Percentiles rank a stretch among this genome's conserved stretches.
phyloP scores from a whole-genome alignment of 2,113 vertebrate species.

The Guaruba guarouba region DNA sequence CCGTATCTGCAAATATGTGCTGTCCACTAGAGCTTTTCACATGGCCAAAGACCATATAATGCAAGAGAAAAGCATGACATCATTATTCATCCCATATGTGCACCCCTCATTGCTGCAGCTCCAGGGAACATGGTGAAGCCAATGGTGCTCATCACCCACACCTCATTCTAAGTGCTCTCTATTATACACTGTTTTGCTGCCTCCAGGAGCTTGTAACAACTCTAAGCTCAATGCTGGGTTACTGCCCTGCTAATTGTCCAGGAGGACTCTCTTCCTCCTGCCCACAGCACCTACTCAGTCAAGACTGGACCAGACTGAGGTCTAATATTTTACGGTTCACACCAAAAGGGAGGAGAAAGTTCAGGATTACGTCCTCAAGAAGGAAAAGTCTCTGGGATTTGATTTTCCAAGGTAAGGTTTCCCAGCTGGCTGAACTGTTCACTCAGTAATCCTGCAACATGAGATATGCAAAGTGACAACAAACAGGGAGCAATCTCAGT shows the following conservation, averaged over 20 bases:
- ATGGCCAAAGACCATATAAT: not conserved
- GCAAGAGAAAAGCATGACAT: not conserved
- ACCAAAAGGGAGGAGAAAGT: not conserved
- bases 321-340: not conserved
- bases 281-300: not conserved
- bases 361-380: not conserved
- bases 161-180: not conserved
- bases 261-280: not conserved
- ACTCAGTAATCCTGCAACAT: not conserved
- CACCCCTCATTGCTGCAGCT: not conserved
- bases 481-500: not conserved
- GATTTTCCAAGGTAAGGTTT: not conserved
- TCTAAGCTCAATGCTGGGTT: not conserved
- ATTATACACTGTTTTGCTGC: not conserved
- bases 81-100: not conserved
- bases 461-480: not conserved
- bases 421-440: not conserved
- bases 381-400: not conserved
- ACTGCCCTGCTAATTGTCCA: not conserved
- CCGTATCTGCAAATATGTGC: not conserved
- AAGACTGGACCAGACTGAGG: not conserved
- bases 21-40: not conserved
- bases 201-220: not conserved
- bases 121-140: not conserved
- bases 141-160: not conserved